Conservation (phyloP, 2,113 vertebrate species). For the Ptyas mucosa region DNA sequence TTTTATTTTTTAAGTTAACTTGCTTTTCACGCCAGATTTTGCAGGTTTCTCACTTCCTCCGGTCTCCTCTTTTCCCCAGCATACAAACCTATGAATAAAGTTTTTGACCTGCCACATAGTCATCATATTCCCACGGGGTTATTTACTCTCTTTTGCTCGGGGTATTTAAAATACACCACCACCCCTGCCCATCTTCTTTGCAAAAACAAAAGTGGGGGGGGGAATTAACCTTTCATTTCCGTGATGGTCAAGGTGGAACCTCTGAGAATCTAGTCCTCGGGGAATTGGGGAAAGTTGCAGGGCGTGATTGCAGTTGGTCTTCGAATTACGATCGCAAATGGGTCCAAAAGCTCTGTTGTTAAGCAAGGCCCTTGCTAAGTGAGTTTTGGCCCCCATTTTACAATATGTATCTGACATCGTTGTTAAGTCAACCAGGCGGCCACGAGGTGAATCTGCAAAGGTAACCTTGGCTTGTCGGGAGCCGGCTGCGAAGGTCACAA, state of each 20-base stretch:
- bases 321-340: background rate
- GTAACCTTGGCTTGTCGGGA: background rate
- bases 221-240: background rate
- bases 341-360: background rate
- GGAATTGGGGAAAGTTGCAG: background rate
- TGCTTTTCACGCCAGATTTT: slow-evolving; percentile 1
- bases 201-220: background rate
- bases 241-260: background rate
- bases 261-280: background rate
- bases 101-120: background rate
- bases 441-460: background rate
- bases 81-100: background rate
- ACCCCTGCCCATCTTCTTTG: background rate
- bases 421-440: background rate
- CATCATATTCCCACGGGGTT: background rate
- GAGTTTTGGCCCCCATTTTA: background rate
- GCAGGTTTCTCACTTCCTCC: slow-evolving; percentile 28
- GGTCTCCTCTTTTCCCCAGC: background rate
- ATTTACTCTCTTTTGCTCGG: background rate
- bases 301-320: background rate
- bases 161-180: background rate
- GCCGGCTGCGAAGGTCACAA: background rate
- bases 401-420: background rate
- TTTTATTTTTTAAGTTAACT: background rate
- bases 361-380: background rate